Base-by-base conservation (phyloP, 2,888 invertebrate genomes). In the Pasiphila rectangulata region DNA sequence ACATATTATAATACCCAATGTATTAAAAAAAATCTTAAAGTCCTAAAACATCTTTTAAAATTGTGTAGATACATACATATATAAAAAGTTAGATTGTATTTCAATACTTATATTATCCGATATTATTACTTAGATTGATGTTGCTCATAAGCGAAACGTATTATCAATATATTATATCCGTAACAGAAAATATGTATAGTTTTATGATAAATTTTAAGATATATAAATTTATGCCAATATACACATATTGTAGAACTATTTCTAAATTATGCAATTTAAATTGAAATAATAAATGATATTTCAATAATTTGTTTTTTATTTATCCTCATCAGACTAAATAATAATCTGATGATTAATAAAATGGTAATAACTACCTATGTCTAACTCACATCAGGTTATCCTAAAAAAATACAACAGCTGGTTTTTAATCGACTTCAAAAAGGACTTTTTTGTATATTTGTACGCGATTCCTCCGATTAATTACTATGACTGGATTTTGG, bases 281-380 rank as follows among this genome's bases (percentile, higher is more conserved):
- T 70, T 67, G 67, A 70, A 66, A 75, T 81, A 83, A 77, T 81
- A 79, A 73, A 77, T 72, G 67, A 48, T 45, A 43, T 53, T 50
- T 54, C 44, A 46, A 9, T 1, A 9, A 15, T 21, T 24, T 9
- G 37, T 45, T 38, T 51, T 46, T 51, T 32, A 35, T 38, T 47
- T 37, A 12, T 25, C 21, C n/a, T n/a, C n/a, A n/a, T n/a, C n/a
- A n/a, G n/a, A n/a, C n/a, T n/a, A n/a, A n/a, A n/a, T n/a, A n/a
- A n/a, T n/a, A n/a, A n/a, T n/a, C n/a, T n/a, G n/a, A n/a, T n/a
- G n/a, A n/a, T n/a, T n/a, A n/a, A n/a, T n/a, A n/a, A n/a, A n/a
- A n/a, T n/a, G n/a, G n/a, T n/a, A n/a, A n/a, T n/a, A n/a, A n/a
- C n/a, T n/a, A n/a, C n/a, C n/a, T n/a, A n/a, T n/a, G n/a, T n/a